phyloP scores from a whole-genome alignment of 2,113 vertebrate species.

The Ondatra zibethicus region DNA sequence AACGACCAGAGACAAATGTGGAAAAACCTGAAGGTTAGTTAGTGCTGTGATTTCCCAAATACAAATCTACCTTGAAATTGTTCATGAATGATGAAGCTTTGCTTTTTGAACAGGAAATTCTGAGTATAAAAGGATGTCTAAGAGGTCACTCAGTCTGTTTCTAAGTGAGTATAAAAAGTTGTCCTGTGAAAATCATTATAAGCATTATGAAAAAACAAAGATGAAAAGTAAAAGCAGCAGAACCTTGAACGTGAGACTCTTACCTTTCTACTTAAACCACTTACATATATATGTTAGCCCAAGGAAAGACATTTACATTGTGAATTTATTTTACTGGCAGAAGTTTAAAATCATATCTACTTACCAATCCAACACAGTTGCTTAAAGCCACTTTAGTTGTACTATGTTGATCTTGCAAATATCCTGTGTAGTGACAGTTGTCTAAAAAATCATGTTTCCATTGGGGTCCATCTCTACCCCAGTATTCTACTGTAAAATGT shows the following conservation, averaged over 20 bases:
- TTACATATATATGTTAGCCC: not conserved
- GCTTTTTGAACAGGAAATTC: conserved; percentile 43
- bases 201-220: conserved; percentile 41
- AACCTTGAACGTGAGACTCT: conserved; percentile 31
- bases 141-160: conserved; percentile 40
- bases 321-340: conserved; percentile 45
- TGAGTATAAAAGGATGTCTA: conserved; percentile 48
- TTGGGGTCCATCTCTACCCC: conserved; percentile 94
- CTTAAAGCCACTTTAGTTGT: conserved; percentile 96
- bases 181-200: not conserved
- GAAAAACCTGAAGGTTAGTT: not conserved
- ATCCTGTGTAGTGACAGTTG: conserved; percentile 97
- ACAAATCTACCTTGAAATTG: not conserved
- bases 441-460: conserved; percentile 94
- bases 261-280: not conserved
- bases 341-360: conserved; percentile 83
- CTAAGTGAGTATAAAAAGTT: not conserved
- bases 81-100: conserved; percentile 47
- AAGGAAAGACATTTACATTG: conserved; percentile 57
- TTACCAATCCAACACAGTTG: conserved; percentile 98
- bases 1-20: not conserved
- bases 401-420: conserved; percentile 92
- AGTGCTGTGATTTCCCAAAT: not conserved
- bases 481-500: conserved; percentile 98
- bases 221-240: conserved; percentile 40